Base-by-base conservation (phyloP, 2,888 invertebrate genomes). In the Liopterus haemorrhoidalis region DNA sequence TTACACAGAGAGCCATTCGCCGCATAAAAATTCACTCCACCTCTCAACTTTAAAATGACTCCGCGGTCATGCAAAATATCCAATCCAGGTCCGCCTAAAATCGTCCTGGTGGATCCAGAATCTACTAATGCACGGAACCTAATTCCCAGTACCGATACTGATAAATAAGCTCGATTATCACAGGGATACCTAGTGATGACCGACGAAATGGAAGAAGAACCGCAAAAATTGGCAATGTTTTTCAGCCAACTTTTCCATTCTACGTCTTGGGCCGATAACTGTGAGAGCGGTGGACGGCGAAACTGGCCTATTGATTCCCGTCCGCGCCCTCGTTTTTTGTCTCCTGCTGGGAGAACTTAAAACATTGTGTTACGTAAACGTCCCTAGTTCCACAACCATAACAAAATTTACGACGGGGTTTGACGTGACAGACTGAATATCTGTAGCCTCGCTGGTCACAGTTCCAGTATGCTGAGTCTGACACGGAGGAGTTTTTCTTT, bases 1-100 rank as follows among this genome's bases (percentile, higher is more conserved):
- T 8, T 12, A 35, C 45, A 49, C 4, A 25, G 27, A 2, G 38
- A 22, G 11, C 50, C 48, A 38, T 50, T 49, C 2, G 50, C 50
- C 8, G 46, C 48, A 19, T 27, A 32, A 46, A 42, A 44, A 31
- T n/a, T n/a, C n/a, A n/a, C n/a, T n/a, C n/a, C n/a, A n/a, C n/a
- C n/a, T n/a, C 6, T 8, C 24, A 6, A 6, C 9, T 22, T 22
- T 22, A 8, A 22, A 22, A 6, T 9, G 9, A 6, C 6, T 8
- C 9, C 9, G 6, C 24, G 6, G 9, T 8, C 6, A 6, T 6
- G 24, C 9, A 6, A 9, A 22, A 22, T 22, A 6, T 8, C 6
- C 6, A 8, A 8, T 22, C 6, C 6, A 9, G 9, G n/a, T n/a
- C 6, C 8, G 9, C 22, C 15, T n/a, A n/a, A n/a, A n/a, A n/a